A percentile compares a stretch with the other conserved stretches of the same genome.
Conservation (phyloP, 2,888 invertebrate genomes). For the Xanthia togata region DNA sequence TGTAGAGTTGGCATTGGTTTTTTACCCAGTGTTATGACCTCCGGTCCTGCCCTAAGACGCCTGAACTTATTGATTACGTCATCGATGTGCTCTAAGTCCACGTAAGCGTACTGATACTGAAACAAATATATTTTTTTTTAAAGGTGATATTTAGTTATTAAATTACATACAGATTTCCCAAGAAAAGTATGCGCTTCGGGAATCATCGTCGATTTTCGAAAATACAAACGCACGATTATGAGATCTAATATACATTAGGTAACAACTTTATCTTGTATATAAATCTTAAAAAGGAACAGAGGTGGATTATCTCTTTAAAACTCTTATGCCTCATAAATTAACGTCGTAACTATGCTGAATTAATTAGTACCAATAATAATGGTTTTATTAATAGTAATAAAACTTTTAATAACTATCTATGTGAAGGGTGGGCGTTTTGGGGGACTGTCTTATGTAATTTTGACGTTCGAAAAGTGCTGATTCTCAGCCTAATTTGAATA, state of each 20-base stretch:
- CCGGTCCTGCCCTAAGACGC: constrained; percentile 11
- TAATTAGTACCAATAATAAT: neutral
- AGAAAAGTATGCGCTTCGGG: neutral
- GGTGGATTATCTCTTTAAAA: neutral
- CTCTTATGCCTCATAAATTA: neutral
- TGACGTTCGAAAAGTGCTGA: too few relatives aligned
- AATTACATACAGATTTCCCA: too few relatives aligned
- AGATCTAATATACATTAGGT: neutral
- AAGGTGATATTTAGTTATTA: neutral
- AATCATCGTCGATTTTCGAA: neutral
- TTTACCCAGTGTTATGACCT: fast-evolving
- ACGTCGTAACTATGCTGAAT: neutral
- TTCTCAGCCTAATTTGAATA: too few relatives aligned
- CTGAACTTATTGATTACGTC: constrained; percentile 16
- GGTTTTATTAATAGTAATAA: neutral
- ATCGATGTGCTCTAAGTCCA: constrained; percentile 43
- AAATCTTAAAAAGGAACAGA: neutral
- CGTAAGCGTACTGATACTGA: constrained; percentile 53
- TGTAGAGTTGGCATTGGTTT: neutral
- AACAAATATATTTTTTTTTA: constrained; percentile 8
- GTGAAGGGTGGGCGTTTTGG: too few relatives aligned
- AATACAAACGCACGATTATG: neutral
- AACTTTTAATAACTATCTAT: neutral
- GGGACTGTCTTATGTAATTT: too few relatives aligned
- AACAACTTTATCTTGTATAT: neutral